Percentiles rank a stretch among this genome's conserved stretches.
Evolutionary conservation across 2,113 vertebrate species (phyloP).

Genomic region (Triplophysa siluroides): DNA sequence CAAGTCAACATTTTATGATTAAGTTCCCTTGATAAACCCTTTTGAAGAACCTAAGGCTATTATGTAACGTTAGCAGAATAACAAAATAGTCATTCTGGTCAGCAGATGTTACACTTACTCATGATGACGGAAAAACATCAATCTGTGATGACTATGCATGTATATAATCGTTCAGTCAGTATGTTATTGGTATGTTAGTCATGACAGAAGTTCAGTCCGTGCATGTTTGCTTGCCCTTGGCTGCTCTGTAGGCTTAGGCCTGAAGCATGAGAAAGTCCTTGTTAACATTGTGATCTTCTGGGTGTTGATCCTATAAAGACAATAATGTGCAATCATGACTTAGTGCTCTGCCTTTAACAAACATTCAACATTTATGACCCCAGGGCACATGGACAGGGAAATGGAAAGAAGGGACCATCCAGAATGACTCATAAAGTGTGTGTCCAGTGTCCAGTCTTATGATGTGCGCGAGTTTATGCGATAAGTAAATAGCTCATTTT

Average conservation of each 20-base stretch:
- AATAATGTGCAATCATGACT: conserved; percentile 48
- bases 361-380: conserved; percentile 66
- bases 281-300: conserved; percentile 48
- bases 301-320: conserved; percentile 54
- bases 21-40: too few relatives aligned
- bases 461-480: neutral
- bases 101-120: neutral
- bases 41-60: too few relatives aligned
- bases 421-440: conserved; percentile 7
- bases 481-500: neutral
- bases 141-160: neutral
- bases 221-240: too few relatives aligned
- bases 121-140: neutral
- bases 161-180: too few relatives aligned
- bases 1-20: too few relatives aligned
- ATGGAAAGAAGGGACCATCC: neutral
- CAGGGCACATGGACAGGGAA: conserved; percentile 36
- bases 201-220: too few relatives aligned
- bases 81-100: neutral
- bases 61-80: neutral
- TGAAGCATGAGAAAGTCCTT: conserved; percentile 59
- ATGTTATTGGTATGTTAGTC: too few relatives aligned
- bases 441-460: neutral
- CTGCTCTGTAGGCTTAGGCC: conserved; percentile 25
- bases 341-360: conserved; percentile 53